A percentile compares a stretch with the other conserved stretches of the same genome.
Evolutionary conservation across 2,113 vertebrate genomes (phyloP).

Genomic region (Bufo bufo): DNA sequence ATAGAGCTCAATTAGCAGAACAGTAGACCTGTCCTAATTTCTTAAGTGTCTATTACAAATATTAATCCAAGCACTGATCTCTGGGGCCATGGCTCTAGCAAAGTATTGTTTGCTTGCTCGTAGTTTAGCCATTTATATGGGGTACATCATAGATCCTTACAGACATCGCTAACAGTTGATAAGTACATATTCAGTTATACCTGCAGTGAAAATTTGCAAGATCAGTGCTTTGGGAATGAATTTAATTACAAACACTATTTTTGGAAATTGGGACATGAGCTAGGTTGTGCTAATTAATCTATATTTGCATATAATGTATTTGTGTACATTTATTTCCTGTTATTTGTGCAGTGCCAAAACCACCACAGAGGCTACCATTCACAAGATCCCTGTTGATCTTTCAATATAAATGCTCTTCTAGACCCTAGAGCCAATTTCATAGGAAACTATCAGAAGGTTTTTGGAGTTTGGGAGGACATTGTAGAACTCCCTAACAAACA

Average conservation of each 20-base stretch:
- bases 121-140: neutral
- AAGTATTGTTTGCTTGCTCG: neutral
- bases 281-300: no score
- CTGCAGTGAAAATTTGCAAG: neutral
- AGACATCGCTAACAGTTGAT: neutral
- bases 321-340: no score
- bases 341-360: no score
- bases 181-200: neutral
- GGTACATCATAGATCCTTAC: neutral
- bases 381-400: no score
- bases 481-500: no score
- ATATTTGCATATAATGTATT: no score
- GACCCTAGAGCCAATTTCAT: no score
- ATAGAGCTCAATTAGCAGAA: constrained; percentile 18
- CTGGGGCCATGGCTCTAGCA: neutral
- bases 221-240: neutral
- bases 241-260: neutral
- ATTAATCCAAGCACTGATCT: neutral
- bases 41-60: neutral
- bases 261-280: neutral
- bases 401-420: no score
- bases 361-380: no score
- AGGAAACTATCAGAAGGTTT: no score
- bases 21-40: neutral
- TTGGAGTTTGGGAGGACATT: no score